Conservation (phyloP, 2,113 vertebrate species). For the Odocoileus virginianus region DNA sequence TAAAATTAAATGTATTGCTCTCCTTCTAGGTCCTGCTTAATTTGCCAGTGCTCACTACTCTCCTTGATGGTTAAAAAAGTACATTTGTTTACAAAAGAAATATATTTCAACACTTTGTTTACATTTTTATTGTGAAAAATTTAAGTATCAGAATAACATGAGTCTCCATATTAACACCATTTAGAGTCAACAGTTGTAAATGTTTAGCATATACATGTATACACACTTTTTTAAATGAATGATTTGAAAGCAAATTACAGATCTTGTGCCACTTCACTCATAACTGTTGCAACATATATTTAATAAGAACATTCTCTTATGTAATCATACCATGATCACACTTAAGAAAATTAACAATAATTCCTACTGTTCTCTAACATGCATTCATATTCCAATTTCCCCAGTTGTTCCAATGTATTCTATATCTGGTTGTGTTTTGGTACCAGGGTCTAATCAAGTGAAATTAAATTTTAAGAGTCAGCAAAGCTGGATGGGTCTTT, state of each 20-base stretch:
- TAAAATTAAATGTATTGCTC: not conserved
- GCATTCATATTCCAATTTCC: not conserved
- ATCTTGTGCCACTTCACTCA: not conserved
- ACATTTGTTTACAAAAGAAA: not conserved
- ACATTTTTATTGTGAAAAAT: not conserved
- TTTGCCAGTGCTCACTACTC: not conserved
- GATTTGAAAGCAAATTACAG: not conserved
- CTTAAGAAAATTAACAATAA: not conserved
- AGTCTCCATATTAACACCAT: not conserved
- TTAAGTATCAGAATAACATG: not conserved
- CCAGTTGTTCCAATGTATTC: not conserved
- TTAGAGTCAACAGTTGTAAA: not conserved
- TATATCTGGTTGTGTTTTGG: not conserved
- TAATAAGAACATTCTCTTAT: not conserved
- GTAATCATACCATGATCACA: not conserved
- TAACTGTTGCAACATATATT: not conserved
- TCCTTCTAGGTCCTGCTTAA: not conserved
- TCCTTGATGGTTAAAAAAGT: not conserved
- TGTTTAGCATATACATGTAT: not conserved
- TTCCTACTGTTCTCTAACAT: not conserved
- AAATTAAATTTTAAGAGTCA: not conserved
- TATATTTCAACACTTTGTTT: not conserved
- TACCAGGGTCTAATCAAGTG: not conserved
- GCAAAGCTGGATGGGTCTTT: not conserved
- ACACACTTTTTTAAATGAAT: not conserved